Base-by-base conservation (phyloP, 1,140 invertebrate species). In the Battus philenor region DNA sequence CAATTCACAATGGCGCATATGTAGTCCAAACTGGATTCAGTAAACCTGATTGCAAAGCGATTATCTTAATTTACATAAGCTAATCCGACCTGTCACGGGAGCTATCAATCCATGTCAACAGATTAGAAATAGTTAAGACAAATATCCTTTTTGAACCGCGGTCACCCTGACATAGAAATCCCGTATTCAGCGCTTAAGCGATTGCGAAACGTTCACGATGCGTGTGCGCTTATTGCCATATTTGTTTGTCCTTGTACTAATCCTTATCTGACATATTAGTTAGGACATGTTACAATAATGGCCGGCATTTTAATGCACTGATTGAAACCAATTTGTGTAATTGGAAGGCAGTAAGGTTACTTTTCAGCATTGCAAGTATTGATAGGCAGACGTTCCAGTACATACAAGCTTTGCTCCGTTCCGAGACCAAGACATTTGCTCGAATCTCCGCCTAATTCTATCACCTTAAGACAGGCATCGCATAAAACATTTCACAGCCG, bases 211-310 rank as follows among this genome's bases (percentile, higher is more conserved):
- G 16, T 3, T 9, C n/a, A 10, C 26, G 8, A 1, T 29, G 1
- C 9, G 22, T 5, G 6, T 20, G 18, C 12, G 11, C 11, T 13
- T 33, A 17, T 11, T 9, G 32, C 30, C 30, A 32, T 33, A 15
- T 33, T 33, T 17, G 10, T 36, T 36, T 36, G 17, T 36, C 33
- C 33, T 36, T 36, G 20, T 36, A n/a, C n/a, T n/a, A n/a, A n/a
- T n/a, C n/a, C n/a, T n/a, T n/a, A n/a, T n/a, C n/a, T n/a, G n/a
- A n/a, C n/a, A n/a, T n/a, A n/a, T n/a, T n/a, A n/a, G n/a, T n/a
- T n/a, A n/a, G n/a, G n/a, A n/a, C n/a, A n/a, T n/a, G n/a, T n/a
- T n/a, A n/a, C n/a, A n/a, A n/a, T n/a, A n/a, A n/a, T n/a, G n/a
- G n/a, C n/a, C n/a, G n/a, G n/a, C n/a, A n/a, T n/a, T n/a, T n/a